Base-by-base conservation (phyloP, 1,140 invertebrate genomes). In the Panulirus ornatus region DNA sequence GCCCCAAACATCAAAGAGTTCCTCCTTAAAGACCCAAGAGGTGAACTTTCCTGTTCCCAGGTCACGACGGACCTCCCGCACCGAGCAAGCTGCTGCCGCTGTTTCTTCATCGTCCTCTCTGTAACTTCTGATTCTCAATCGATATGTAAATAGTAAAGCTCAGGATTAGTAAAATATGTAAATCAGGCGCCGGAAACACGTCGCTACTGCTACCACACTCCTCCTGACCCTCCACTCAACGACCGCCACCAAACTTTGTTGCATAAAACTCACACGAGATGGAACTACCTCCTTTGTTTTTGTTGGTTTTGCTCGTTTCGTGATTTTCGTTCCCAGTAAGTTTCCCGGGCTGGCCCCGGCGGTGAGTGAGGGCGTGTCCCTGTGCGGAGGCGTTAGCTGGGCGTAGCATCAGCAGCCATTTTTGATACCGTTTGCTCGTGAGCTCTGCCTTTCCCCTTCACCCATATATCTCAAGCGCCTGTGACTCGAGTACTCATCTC, bases 371-470 rank as follows among this genome's bases (percentile, higher is more conserved):
- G 22, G 38, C 40, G 19, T 30, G 75, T 40, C 38, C 27, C 22
- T 27, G 42, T 47, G 42, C 40, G 30, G 34, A 75, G 36, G 71
- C 22, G 71, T 14, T 11, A 6, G 75, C 27, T 27, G 2, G 42
- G 42, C n/a, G n/a, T n/a, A 47, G 75, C 19, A 27, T 22, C 40
- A 78, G 75, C 27, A 78, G 75, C 75, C 75, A 78, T 44, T 78
- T 78, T 78, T 51, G 75, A 78, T 42, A 78, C 75, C 75, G 51
- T 78, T 78, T 78, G 75, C 75, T 78, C 51, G 75, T 47, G 75
- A 30, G 38, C 42, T 30, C 75, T 44, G 8, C 40, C 75, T 76
- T 40, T 44, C 75, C 19, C 44, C 8, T 40, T 27, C 19, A 9
- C 75, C 27, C 34, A 40, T 78, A 78, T 51, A 78, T 78, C 44